Base-by-base conservation (phyloP, 2,113 vertebrate genomes). In the Ptychochromis oligacanthus region DNA sequence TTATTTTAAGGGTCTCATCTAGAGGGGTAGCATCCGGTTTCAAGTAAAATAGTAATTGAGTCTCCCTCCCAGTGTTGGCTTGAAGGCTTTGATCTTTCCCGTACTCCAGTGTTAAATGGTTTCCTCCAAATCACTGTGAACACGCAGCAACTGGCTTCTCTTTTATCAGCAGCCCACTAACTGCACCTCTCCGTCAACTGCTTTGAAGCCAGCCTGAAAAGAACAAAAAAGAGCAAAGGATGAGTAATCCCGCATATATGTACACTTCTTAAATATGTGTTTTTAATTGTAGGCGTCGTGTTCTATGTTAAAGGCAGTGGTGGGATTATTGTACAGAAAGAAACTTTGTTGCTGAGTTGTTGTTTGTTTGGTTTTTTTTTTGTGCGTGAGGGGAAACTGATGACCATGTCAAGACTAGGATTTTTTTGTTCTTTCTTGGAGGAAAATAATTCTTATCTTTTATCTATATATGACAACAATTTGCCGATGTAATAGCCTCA, bases 81-180 rank as follows among this genome's bases (percentile, higher is more conserved):
- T 2, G 9, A 59, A 92, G 84, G 65, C 92, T 95, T 95, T 95
- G 92, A 95, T 95, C 91, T 89, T 78, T 79, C 60, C 65, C 12
- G 57, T 77, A 75, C 84, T 85, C 78, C 77, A 26, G 82, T 90
- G 90, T 92, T 94, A 92, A 90, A 90, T 79, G 90, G 79, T 91
- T 93, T 89, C 81, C 76, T 88, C 83, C 61, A 75, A 91, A 93
- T 89, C 54, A 36, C 90, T 70, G 82, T 34, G 85, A 92, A 93
- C 92, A 86, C 61, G 78, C 87, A 82, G 91, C 31, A n/a, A 90
- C 91, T 81, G 65, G 81, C 87, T 84, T 70, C 76, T 89, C 83
- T 87, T 93, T 91, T 93, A 91, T 94, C 90, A 89, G 82, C 85
- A 79, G 77, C 77, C 65, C 43, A 36, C 81, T 88, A 91, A 89